These are phyloP conservation scores for Laticauda colubrina DNA, from an alignment of 2,113 vertebrate genomes.

Conservation along the genomic window DNA sequence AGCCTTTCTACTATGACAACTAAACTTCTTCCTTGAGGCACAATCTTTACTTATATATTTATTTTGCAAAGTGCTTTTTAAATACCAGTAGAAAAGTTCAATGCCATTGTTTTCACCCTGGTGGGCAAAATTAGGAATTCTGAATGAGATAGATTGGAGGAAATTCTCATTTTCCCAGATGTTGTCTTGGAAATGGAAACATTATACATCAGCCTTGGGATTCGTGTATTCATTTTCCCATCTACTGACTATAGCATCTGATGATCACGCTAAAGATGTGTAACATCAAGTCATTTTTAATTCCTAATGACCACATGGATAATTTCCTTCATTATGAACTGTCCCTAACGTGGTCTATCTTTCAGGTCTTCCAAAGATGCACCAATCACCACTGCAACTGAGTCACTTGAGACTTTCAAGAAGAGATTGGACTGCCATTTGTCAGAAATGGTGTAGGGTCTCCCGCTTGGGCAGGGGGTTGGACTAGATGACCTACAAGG, in stretches of 20 bases:
- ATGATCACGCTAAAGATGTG: neutral
- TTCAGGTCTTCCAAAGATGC: neutral
- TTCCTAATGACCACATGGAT: neutral
- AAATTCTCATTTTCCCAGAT: neutral
- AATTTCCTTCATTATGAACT: neutral
- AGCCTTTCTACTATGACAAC: neutral
- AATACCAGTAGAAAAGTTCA: neutral
- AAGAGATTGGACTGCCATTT: no score
- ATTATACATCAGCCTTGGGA: neutral
- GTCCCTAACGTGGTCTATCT: neutral
- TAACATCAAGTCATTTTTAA: neutral
- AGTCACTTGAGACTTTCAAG: neutral
- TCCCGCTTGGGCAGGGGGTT: no score
- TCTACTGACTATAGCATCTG: neutral
- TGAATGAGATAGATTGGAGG: neutral
- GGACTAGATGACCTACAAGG: no score
- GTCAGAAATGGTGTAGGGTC: no score
- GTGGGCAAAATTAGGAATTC: neutral
- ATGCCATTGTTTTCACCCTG: neutral
- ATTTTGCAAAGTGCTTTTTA: neutral
- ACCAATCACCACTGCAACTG: neutral
- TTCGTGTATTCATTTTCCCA: neutral
- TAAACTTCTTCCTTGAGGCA: neutral
- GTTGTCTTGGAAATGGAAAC: neutral
- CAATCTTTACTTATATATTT: neutral